These are phyloP conservation scores for human (Homo sapiens) DNA, from an alignment of 2,113 vertebrate species.

Conservation along the genomic window GRCh38 chrX:52942001-52942500, in stretches of 20 bases:
- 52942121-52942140: background rate
- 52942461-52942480: background rate
- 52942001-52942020: background rate
- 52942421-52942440: background rate
- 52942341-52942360: background rate
- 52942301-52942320: background rate
- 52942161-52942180: background rate
- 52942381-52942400: conserved; percentile 10
- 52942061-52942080: background rate
- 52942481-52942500: background rate
- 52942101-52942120: too few species aligned
- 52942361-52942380: background rate
- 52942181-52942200: background rate
- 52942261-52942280: background rate
- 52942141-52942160: background rate
- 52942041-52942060: background rate
- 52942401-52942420: background rate
- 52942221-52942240: too few species aligned
- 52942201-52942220: background rate
- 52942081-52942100: background rate
- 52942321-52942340: background rate
- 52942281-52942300: conserved; percentile 2
- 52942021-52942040: background rate
- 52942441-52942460: background rate
- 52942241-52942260: background rate